Evolutionary conservation across 2,888 invertebrate genomes (phyloP), one percentile per base, ranked within the genome.

Genomic region (Anticlea derivata): DNA sequence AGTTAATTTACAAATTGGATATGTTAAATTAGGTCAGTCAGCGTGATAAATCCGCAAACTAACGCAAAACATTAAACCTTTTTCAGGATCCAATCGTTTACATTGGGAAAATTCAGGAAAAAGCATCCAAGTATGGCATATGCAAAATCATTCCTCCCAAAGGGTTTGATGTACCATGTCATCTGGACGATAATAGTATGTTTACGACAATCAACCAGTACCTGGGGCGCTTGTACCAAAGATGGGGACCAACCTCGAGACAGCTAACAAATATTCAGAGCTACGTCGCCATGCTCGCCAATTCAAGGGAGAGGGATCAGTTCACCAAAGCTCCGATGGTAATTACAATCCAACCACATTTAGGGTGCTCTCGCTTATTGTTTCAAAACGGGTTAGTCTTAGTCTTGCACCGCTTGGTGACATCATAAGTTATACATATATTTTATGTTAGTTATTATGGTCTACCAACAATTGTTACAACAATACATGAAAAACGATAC

Each of bases 151-250:
- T 97, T 12, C 96, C 98, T 1, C 98, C 98, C 0, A 74, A 91
- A 0, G 93, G 91, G 50, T 97, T 97, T 70, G 94, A 94, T 68
- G 79, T 87, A 0, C 95, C 96, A 58, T 97, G 97, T 69, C 93
- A 94, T 62, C 93, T 97, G 0, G 93, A 94, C 7, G 97, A 98
- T 58, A 96, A 96, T 54, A 95, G 96, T 92, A 86, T 96, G 2
- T 98, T 98, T 70, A 95, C 95, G 0, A 96, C 96, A 0, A 95
- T 95, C 58, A 96, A 97, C 80, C 98, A 98, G 73, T 97, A 97
- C 68, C 94, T 98, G 1, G 95, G 97, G 66, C 95, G 96, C 58
- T 94, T 98, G 93, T 92, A 95, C 65, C 93, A 94, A 65, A 93
- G 98, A 23, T 98, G 97, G 97, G 98, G 98, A 0, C 95, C 96